phyloP scores from a whole-genome alignment of 2,888 invertebrate species.

The Zhengitettix transpicula region DNA sequence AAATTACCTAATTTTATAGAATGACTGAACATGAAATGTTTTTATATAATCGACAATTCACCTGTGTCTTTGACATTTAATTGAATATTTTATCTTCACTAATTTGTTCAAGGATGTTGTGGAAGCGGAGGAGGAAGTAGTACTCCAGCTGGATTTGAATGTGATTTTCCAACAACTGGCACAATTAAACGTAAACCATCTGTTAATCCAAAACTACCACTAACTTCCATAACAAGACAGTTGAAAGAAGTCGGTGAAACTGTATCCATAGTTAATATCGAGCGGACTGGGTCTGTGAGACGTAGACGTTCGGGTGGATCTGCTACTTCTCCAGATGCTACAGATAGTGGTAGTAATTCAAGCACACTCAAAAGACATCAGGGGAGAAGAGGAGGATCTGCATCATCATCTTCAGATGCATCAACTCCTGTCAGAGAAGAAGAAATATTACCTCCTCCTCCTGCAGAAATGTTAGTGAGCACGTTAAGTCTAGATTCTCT shows the following conservation, averaged over 20 bases:
- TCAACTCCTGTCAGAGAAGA: constrained; percentile 9
- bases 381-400: constrained; percentile 3
- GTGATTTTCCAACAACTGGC: constrained; percentile 33
- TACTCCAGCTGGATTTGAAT: constrained; percentile 25
- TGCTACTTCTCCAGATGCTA: constrained; percentile 1
- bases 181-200: constrained; percentile 88
- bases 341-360: constrained; percentile 12
- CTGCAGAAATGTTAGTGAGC: constrained; percentile 57
- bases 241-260: constrained; percentile 50
- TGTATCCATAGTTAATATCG: no score
- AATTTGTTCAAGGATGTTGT: no score
- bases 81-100: no score
- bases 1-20: no score
- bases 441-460: constrained; percentile 36
- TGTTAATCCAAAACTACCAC: constrained; percentile 77
- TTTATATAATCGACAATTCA: no score
- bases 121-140: no score
- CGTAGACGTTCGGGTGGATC: constrained; percentile 7
- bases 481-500: constrained; percentile 64
- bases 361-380: constrained; percentile 11
- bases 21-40: no score
- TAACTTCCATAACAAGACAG: constrained; percentile 80
- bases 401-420: constrained; percentile 6
- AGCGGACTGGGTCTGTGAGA: constrained; percentile 7
- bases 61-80: no score